Conservation (phyloP, 2,888 invertebrate genomes). For the Ectobius pallidus region DNA sequence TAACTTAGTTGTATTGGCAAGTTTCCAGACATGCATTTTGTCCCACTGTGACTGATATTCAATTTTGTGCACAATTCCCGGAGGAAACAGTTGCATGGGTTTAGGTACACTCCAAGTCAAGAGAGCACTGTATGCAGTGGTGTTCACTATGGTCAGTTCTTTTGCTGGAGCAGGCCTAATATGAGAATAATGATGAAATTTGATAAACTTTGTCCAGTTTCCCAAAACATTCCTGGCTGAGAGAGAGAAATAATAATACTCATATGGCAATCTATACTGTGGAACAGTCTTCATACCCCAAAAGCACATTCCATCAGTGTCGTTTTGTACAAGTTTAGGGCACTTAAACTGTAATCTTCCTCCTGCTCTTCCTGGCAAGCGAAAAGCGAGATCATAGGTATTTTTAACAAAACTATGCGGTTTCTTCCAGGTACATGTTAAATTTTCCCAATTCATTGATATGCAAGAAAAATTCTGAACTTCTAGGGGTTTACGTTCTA, state of each 20-base stretch:
- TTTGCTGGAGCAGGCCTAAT: slow-evolving; percentile 59
- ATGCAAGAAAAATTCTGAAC: slow-evolving; percentile 75
- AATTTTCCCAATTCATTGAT: slow-evolving; percentile 72
- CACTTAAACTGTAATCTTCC: slow-evolving; percentile 49
- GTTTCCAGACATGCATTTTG: slow-evolving; percentile 49
- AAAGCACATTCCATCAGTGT: slow-evolving; percentile 53
- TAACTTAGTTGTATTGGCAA: slow-evolving; percentile 37
- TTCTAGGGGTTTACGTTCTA: slow-evolving; percentile 67
- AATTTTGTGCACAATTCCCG: slow-evolving; percentile 59
- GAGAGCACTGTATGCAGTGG: slow-evolving; percentile 57
- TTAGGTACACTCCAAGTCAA: slow-evolving; percentile 59
- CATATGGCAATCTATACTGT: slow-evolving; percentile 60
- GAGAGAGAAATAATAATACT: slow-evolving; percentile 64
- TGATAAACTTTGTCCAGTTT: slow-evolving; percentile 54
- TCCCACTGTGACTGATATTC: slow-evolving; percentile 60
- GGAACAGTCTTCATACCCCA: slow-evolving; percentile 61
- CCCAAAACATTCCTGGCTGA: slow-evolving; percentile 69
- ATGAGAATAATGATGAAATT: slow-evolving; percentile 64
- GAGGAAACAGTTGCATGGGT: slow-evolving; percentile 59
- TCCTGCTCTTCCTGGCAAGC: slow-evolving; percentile 54
- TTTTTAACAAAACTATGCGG: slow-evolving; percentile 64
- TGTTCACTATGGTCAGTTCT: slow-evolving; percentile 56
- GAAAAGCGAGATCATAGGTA: slow-evolving; percentile 60
- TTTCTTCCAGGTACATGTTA: slow-evolving; percentile 78
- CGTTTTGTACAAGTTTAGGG: slow-evolving; percentile 48